Evolutionary conservation across 2,113 vertebrate genomes (phyloP), one percentile per base, ranked within the genome.

Genomic region (Oxyura jamaicensis): DNA sequence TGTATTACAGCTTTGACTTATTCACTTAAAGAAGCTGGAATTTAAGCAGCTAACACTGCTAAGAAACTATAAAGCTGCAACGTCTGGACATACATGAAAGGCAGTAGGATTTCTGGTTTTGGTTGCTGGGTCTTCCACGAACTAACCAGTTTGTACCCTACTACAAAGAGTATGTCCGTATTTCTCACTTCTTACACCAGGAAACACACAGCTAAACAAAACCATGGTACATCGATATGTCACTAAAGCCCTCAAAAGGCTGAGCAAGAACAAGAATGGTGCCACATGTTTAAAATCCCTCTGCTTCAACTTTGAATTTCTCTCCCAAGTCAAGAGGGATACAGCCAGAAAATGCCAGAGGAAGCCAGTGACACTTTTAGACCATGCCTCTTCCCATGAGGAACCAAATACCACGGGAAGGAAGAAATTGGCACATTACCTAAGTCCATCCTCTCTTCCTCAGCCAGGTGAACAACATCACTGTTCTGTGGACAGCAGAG

Each of bases 41-140:
- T 12, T 71, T 60, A 23, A 55, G 53, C n/a, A 22, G 44, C 2
- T 1, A 21, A 58, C 26, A 48, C 0, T 2, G 28, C 17, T 15
- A 59, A n/a, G 42, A 63, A 90, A 88, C n/a, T 19, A 5, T 21
- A 41, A 74, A 11, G 16, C 35, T 69, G 21, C 19, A 31, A 42
- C 26, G 35, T 46, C 12, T 60, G 84, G 11, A 14, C 50, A 56
- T 42, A 73, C 12, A 46, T 23, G 53, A 50, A 88, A 76, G 48
- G 48, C 35, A 65, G 31, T 1, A 73, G 26, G 26, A 69, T 60
- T 83, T 76, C 39, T 55, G 13, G 23, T n/a, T n/a, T 55, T 11
- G 28, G n/a, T 22, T 67, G 31, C 33, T 2, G 46, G 25, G 41
- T 35, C 16, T 41, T 41, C n/a, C 62, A 63, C 73, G 63, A 67